Evolutionary conservation across 2,797 vertebrate species (phyloP), one percentile per base, ranked within the genome.

Genomic region (Molossus alvarezi): DNA sequence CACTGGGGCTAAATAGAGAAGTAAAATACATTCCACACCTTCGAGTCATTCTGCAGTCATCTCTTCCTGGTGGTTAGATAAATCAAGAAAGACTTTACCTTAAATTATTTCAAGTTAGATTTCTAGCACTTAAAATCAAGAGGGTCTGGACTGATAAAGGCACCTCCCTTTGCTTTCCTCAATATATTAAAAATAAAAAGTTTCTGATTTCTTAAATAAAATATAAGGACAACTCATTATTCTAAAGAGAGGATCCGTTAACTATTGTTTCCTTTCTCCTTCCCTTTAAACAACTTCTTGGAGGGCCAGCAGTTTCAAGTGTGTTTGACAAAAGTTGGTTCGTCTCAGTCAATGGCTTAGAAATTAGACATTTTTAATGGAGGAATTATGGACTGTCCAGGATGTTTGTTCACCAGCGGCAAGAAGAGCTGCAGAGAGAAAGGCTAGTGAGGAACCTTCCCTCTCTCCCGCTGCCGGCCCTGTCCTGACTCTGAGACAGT

Each of bases 191-290:
- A 62, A 27, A 58, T 37, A 45, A 81, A 80, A 81, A 62, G 25
- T 5, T 45, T 83, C 71, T 53, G n/a, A 75, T 94, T 83, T 91
- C 60, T 58, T 80, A 13, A 91, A 65, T 80, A n/a, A 95, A 76
- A 67, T 90, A 37, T 37, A 79, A 81, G 89, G 48, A 72, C 27
- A 29, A 48, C 25, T 15, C 10, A 53, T 45, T 84, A n/a, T 48
- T 90, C 75, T 65, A 21, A 91, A 84, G 45, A 58, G 12, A 65
- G 29, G 1, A 1, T 33, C n/a, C 20, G 45, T 60, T 89, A 58
- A 92, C 25, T 76, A 71, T 25, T 72, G 17, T 27, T 71, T 85
- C 17, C 33, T 58, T 94, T 84, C 18, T 13, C 11, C 9, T 91
- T 88, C 25, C 48, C 25, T 91, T 83, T 80, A 72, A 85, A 55